Conservation (phyloP, 2,888 invertebrate species). For the Strigamia maritima region DNA sequence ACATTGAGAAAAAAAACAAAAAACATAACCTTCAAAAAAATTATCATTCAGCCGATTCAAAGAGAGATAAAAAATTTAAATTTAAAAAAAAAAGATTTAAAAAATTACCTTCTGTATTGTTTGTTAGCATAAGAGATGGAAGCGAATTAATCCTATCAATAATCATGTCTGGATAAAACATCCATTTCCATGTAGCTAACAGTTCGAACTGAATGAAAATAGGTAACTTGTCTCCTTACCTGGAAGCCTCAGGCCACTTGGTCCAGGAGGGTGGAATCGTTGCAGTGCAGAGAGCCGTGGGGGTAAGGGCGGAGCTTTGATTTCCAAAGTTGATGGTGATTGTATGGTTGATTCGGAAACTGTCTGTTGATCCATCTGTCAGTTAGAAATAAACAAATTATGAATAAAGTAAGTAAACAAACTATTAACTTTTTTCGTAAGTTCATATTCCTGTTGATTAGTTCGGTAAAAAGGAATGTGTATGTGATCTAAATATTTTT, state of each 20-base stretch:
- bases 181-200: neutral
- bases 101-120: neutral
- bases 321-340: neutral
- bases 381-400: neutral
- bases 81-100: neutral
- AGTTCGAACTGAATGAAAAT: neutral
- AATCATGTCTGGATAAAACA: neutral
- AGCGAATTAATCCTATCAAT: neutral
- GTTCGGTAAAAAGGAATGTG: neutral
- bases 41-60: neutral
- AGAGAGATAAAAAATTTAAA: neutral
- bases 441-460: neutral
- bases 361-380: slow-evolving; percentile 10
- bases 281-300: slow-evolving; percentile 26
- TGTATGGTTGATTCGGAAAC: neutral
- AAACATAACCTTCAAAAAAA: neutral
- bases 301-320: slow-evolving; percentile 18
- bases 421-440: neutral
- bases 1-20: neutral
- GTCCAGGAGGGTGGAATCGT: neutral
- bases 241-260: neutral
- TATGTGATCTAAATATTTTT: neutral
- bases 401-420: neutral
- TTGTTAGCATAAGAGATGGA: neutral
- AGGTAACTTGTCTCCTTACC: slow-evolving; percentile 17